Conservation (phyloP, 1,140 invertebrate genomes). For the Drosophila mayri region DNA sequence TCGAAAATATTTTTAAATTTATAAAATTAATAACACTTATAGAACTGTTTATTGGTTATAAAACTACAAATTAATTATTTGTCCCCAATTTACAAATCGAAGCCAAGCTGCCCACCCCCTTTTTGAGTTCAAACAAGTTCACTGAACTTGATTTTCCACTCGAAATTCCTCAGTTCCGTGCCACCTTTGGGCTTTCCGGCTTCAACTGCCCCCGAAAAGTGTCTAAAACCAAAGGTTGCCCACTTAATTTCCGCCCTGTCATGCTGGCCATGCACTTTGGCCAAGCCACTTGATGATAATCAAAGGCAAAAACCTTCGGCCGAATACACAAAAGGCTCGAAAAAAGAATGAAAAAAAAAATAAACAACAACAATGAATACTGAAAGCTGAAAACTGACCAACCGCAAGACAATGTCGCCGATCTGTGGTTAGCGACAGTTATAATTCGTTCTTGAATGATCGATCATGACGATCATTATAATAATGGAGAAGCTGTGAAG, state of each 20-base stretch:
- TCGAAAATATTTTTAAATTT: no score
- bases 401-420: constrained; percentile 46
- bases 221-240: constrained; percentile 18
- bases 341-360: constrained; percentile 14
- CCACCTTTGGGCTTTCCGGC: constrained; percentile 1
- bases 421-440: constrained; percentile 50
- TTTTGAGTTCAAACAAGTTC: constrained; percentile 1
- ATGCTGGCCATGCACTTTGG: constrained; percentile 61
- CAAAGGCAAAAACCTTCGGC: constrained; percentile 49
- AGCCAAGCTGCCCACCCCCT: background rate
- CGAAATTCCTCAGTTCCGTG: background rate
- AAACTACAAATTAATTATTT: no score
- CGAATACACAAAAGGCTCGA: constrained; percentile 23
- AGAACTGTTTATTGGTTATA: background rate
- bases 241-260: constrained; percentile 41
- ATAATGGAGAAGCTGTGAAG: constrained; percentile 26
- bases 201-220: background rate
- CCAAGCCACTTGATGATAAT: constrained; percentile 44
- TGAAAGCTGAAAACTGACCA: constrained; percentile 31
- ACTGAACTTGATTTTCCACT: constrained; percentile 17
- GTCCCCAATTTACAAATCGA: fast-evolving
- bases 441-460: constrained; percentile 52
- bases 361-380: constrained; percentile 9
- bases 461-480: constrained; percentile 27
- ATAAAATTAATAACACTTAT: no score